These are phyloP conservation scores for Caenorhabditis elegans DNA, from an alignment of 1,140 invertebrate species.

Conservation along the genomic window DNA sequence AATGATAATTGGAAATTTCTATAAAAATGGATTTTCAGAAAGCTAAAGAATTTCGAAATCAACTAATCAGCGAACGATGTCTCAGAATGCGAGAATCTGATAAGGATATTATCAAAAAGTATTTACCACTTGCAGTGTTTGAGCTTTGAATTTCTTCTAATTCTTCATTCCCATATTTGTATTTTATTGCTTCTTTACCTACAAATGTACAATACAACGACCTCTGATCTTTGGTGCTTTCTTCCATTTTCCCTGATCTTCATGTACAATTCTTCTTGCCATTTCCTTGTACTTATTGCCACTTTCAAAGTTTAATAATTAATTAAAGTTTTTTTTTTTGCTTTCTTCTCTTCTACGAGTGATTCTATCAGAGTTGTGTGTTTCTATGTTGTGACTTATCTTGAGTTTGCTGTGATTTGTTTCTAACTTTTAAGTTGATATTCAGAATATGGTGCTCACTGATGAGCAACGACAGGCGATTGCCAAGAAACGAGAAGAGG, in stretches of 20 bases:
- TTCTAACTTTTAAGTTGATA: background rate
- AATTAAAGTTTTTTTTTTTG: background rate
- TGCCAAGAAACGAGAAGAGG: constrained; percentile 36
- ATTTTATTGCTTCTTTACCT: background rate
- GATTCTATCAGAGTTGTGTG: background rate
- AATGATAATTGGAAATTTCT: no score
- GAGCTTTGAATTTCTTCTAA: background rate
- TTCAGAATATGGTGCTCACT: background rate
- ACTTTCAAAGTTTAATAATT: no score
- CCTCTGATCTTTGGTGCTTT: background rate
- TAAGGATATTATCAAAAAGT: background rate
- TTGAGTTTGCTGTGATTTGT: background rate
- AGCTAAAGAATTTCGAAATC: background rate
- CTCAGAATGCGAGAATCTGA: background rate
- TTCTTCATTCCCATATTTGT: background rate
- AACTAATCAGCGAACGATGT: background rate
- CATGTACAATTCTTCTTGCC: background rate
- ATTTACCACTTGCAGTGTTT: background rate
- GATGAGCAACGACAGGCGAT: constrained; percentile 36
- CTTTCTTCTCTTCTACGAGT: background rate
- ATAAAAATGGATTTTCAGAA: background rate
- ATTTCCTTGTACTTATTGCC: background rate
- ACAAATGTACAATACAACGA: background rate
- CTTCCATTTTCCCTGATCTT: background rate
- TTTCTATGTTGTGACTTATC: background rate